Base-by-base conservation (phyloP, 2,797 vertebrate genomes). In the Neostethus bicornis region DNA sequence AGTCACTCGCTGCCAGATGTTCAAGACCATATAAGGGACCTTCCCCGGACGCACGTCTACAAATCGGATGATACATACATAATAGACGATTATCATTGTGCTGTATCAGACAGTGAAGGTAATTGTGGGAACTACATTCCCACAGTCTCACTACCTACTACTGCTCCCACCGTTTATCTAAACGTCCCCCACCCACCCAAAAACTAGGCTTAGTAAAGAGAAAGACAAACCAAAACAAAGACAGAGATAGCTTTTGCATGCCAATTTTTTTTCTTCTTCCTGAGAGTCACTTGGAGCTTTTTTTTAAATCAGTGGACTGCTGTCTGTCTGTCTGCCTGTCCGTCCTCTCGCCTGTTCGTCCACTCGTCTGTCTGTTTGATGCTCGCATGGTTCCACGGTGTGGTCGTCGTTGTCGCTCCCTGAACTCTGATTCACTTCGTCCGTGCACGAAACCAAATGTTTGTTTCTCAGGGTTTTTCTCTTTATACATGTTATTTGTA, bases 101-200 rank as follows among this genome's bases (percentile, higher is more conserved):
- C 98, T 91, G 96, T 99, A 85, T 99, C 97, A 55, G 97, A 99
- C 94, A 99, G 97, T 2, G 97, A 99, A 99, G 97, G 97, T 99
- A 98, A 99, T 88, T 93, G 87, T 87, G 85, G 88, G 84, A 75
- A 92, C 88, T 95, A 89, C 94, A 80, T 83, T 76, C 84, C 86
- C 86, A 83, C 88, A 86, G 87, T 86, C 79, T 87, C 85, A 89
- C 84, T 90, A 89, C 81, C 86, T 89, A 79, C 85, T 89, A 87
- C 83, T 87, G 82, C 85, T 77, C 81, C 84, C 85, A 83, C 75
- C 77, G 61, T 85, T 83, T 80, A 85, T 85, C 71, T 90, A 85
- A 89, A 88, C 74, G 87, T 91, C 91, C 91, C 91, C 91, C 91
- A 92, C 91, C 92, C 90, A 92, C 87, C 86, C 89, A 89, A 74